A percentile compares a stretch with the other conserved stretches of the same genome.
phyloP scores from a whole-genome alignment of 2,113 vertebrate species.

The Zonotrichia leucophrys region DNA sequence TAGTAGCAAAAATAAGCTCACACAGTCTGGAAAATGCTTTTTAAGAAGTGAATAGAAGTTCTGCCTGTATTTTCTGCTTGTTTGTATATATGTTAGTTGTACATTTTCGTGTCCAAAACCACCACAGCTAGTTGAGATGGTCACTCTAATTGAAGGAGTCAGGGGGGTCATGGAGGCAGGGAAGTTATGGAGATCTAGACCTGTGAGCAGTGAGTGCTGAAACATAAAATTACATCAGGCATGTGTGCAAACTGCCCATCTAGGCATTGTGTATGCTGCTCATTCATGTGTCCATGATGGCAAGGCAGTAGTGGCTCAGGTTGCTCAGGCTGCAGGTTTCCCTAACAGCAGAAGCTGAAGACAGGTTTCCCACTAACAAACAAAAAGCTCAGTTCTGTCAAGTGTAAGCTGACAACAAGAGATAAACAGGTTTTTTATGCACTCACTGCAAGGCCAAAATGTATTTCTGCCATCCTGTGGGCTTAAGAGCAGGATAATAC shows the following conservation, averaged over 20 bases:
- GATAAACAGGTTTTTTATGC: background rate
- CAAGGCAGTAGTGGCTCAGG: background rate
- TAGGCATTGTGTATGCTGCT: background rate
- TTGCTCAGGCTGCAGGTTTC: background rate
- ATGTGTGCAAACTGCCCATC: background rate
- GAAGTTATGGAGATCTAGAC: background rate
- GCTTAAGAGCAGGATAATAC: background rate
- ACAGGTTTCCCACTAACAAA: background rate
- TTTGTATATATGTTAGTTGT: background rate
- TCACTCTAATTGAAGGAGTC: background rate
- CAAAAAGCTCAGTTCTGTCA: background rate
- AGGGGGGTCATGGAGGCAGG: fast-evolving
- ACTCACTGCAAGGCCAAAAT: background rate
- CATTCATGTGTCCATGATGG: background rate
- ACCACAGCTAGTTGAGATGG: background rate
- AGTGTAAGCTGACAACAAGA: background rate
- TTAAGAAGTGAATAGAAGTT: background rate
- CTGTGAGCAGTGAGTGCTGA: background rate
- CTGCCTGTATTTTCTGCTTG: background rate
- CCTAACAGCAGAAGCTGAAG: background rate
- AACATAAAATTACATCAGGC: background rate
- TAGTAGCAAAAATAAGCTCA: background rate
- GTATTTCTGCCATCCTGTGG: background rate
- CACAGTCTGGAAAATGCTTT: background rate
- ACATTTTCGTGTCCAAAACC: background rate